These are phyloP conservation scores for Parazoanthus darwini DNA, from an alignment of 92 coral and sea anemone genomes.

Conservation along the genomic window DNA sequence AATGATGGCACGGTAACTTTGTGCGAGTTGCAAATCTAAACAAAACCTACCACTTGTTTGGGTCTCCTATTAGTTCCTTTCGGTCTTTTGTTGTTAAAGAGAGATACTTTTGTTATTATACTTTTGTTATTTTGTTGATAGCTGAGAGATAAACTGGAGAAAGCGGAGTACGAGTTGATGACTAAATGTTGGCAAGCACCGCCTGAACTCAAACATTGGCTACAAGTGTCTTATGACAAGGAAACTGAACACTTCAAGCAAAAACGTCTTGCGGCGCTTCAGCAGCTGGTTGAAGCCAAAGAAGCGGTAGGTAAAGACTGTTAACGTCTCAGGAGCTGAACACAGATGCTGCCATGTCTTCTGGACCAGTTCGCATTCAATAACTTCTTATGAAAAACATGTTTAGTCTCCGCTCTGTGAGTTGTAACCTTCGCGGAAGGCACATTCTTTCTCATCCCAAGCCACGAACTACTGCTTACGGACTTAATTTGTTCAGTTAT, in stretches of 20 bases:
- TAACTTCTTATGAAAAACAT: too few species aligned
- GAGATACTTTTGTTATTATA: too few species aligned
- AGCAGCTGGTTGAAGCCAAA: slow-evolving; percentile 90
- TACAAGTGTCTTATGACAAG: slow-evolving; percentile 82
- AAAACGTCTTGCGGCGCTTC: slow-evolving; percentile 82
- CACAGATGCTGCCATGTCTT: background rate
- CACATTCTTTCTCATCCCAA: too few species aligned
- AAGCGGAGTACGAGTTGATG: slow-evolving; percentile 88
- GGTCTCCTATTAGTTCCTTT: too few species aligned
- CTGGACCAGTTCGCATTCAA: too few species aligned
- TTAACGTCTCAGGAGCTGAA: background rate
- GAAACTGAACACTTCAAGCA: slow-evolving; percentile 84
- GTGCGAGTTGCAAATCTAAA: too few species aligned
- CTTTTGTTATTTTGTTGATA: background rate
- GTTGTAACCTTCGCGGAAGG: too few species aligned
- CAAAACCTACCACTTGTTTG: too few species aligned
- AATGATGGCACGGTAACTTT: too few species aligned
- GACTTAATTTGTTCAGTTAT: too few species aligned
- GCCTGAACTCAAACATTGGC: slow-evolving; percentile 77
- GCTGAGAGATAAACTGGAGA: slow-evolving; percentile 83
- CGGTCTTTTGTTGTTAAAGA: background rate
- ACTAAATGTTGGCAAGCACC: slow-evolving; percentile 86
- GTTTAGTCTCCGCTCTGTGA: too few species aligned
- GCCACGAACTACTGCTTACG: too few species aligned
- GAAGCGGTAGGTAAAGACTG: slow-evolving; percentile 80